phyloP scores from a whole-genome alignment of 2,888 invertebrate genomes.

The Andrena camellia region DNA sequence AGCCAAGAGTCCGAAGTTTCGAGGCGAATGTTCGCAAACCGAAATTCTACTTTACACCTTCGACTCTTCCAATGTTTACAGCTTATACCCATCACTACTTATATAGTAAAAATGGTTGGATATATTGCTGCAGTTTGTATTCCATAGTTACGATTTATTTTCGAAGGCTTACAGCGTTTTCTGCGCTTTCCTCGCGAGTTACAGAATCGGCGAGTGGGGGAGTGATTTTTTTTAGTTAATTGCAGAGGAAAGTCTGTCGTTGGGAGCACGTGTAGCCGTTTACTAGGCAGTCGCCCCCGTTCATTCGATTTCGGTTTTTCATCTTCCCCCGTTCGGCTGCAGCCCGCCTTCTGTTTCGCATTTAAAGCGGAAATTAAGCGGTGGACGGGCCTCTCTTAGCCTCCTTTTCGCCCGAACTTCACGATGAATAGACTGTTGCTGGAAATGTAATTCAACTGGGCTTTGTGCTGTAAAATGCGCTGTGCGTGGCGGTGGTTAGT shows the following conservation, averaged over 20 bases:
- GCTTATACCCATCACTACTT: no score
- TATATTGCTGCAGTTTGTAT: no score
- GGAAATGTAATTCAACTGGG: constrained; percentile 63
- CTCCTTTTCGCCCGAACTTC: constrained; percentile 23
- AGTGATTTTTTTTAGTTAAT: constrained; percentile 24
- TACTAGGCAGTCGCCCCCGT: not conserved
- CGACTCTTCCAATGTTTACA: no score
- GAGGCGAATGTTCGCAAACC: no score
- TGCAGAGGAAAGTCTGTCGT: constrained; percentile 19
- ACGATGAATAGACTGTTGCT: constrained; percentile 45
- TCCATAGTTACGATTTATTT: no score
- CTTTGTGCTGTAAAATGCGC: constrained; percentile 43
- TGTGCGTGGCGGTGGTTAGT: not conserved
- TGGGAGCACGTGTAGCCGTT: constrained; percentile 15
- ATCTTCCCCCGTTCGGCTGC: constrained; percentile 39
- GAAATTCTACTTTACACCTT: no score
- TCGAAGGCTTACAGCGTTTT: no score
- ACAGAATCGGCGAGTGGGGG: not conserved
- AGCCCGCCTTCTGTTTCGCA: constrained; percentile 56
- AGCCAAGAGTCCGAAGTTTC: no score
- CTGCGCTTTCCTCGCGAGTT: not conserved
- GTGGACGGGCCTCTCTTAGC: constrained; percentile 18
- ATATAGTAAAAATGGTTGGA: no score
- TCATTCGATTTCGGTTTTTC: constrained; percentile 67
- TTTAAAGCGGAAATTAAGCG: constrained; percentile 72